A percentile compares a stretch with the other conserved stretches of the same genome.
Evolutionary conservation across 1,140 invertebrate species (phyloP).

Genomic region (Berghia stephanieae): DNA sequence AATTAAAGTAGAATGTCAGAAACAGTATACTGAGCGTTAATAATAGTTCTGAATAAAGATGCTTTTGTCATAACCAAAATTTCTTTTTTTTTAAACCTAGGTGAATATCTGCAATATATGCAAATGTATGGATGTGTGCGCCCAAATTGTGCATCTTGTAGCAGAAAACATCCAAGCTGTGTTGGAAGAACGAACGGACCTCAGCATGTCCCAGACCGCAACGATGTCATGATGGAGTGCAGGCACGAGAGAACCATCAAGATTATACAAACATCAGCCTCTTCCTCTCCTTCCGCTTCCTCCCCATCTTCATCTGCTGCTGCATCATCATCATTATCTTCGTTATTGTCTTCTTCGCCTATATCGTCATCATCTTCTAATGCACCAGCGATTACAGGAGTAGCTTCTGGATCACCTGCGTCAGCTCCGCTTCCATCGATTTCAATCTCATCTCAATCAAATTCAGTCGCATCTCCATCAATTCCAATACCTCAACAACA

Average conservation of each 20-base stretch:
- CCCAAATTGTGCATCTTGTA: constrained; percentile 15
- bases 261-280: no score
- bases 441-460: no score
- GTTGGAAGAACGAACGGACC: constrained; percentile 7
- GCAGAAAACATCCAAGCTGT: constrained; percentile 32
- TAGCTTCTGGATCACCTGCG: no score
- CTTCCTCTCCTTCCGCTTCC: no score
- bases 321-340: no score
- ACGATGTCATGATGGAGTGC: constrained; percentile 28
- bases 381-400: no score
- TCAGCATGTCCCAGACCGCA: constrained; percentile 5
- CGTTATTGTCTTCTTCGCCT: no score
- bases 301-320: no score
- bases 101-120: constrained; percentile 34
- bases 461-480: no score
- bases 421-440: no score
- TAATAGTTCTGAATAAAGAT: not conserved
- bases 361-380: no score
- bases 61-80: not conserved
- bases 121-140: constrained; percentile 28
- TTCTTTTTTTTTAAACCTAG: constrained; percentile 13
- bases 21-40: not conserved
- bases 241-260: constrained; percentile 22
- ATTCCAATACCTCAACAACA: no score
- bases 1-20: not conserved